Evolutionary conservation across 1,140 invertebrate genomes (phyloP), one percentile per base, ranked within the genome.

Genomic region (Zaprionus taronus): DNA sequence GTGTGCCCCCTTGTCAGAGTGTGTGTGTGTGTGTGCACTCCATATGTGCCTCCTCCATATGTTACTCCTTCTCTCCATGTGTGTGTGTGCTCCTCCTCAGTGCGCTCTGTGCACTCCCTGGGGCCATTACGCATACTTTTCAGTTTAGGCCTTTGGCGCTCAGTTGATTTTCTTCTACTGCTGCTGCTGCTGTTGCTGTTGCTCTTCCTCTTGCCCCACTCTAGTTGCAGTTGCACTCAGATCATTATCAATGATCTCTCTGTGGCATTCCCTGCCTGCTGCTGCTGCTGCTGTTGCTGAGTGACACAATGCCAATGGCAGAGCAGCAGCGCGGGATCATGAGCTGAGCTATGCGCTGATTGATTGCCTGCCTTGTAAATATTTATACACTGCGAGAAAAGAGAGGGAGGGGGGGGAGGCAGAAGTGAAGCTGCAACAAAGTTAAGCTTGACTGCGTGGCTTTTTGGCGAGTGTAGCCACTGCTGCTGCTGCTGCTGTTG

Each of bases 51-150:
- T 34, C 9, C 28, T 9, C 28, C 28, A 31, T 31, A 34, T 34
- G 31, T 34, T 9, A 9, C 9, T 34, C 9, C 31, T 34, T 11
- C 31, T 41, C 61, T 34, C 61, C 58, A 71, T 67, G 66, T 58
- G 41, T 67, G 66, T 58, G 41, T 47, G 41, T 47, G 61, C 72
- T 60, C 20, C 22, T 17, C 26, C 41, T 69, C 57, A 63, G 20
- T 55, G 60, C 72, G 60, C 47, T 51, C 47, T 51, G 47, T 51
- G 47, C 60, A 86, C 82, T 90, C 85, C 85, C 85, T 90, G 85
- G 85, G 85, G 85, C 85, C 85, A 90, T 90, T 90, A 90, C 85
- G 85, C 86, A 90, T 90, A 90, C 86, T 90, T 90, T 90, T 75
- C 74, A 90, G 82, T 83, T 79, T 80, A 75, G 57, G 83, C 58